Conservation (phyloP, 2,797 vertebrate genomes). For the Paguma larvata region DNA sequence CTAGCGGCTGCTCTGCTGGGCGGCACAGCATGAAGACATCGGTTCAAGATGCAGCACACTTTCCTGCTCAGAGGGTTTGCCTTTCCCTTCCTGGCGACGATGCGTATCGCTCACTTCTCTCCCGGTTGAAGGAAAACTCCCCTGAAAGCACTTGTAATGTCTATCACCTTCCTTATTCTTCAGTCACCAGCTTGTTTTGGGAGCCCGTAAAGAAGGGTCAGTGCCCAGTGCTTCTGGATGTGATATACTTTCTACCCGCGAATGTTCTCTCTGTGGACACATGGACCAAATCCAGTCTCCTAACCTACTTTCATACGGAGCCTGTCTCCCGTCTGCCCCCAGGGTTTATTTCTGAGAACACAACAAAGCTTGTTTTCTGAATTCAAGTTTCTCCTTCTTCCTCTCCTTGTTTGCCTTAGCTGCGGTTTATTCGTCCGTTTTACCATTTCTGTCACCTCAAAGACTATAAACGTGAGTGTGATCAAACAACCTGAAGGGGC, state of each 20-base stretch:
- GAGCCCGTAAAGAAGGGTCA: neutral
- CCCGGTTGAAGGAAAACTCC: neutral
- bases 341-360: neutral
- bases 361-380: slow-evolving; percentile 18
- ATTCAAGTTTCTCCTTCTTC: neutral
- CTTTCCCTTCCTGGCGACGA: neutral
- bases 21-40: rapidly evolving
- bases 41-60: rapidly evolving
- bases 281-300: neutral
- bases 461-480: neutral
- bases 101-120: rapidly evolving
- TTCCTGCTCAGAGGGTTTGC: rapidly evolving
- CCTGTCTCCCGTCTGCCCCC: neutral
- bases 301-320: neutral
- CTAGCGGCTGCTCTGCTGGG: rapidly evolving
- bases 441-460: neutral
- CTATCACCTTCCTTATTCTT: neutral
- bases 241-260: neutral
- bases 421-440: neutral
- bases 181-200: neutral
- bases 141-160: neutral
- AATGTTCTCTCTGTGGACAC: neutral
- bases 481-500: neutral
- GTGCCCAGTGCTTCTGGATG: neutral
- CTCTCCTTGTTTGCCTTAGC: neutral